Conservation (phyloP, 2,113 vertebrate species). For the Origma solitaria region DNA sequence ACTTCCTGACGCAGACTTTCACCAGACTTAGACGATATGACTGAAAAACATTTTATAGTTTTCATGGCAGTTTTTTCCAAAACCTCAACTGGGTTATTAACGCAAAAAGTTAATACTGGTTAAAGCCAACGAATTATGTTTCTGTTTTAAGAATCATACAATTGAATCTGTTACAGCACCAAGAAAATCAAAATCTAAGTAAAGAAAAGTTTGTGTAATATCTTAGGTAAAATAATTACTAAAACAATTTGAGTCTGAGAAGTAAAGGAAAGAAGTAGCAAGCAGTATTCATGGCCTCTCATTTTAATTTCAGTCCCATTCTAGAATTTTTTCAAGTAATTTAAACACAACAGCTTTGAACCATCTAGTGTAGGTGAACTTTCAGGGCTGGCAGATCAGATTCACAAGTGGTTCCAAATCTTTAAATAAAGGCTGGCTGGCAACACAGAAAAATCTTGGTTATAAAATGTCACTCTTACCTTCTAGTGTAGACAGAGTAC, state of each 20-base stretch:
- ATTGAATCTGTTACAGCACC: not conserved
- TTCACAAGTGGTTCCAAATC: not conserved
- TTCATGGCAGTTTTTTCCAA: rapidly evolving
- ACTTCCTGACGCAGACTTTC: not conserved
- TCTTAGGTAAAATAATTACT: not conserved
- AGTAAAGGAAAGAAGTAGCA: not conserved
- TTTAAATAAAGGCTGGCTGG: not conserved
- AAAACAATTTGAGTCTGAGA: not conserved
- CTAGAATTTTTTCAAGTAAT: not conserved
- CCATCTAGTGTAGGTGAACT: not conserved
- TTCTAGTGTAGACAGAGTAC: not conserved
- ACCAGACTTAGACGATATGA: not conserved
- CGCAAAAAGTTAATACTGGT: not conserved
- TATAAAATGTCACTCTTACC: not conserved
- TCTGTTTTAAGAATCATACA: not conserved
- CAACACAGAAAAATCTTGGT: not conserved
- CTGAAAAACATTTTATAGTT: not conserved
- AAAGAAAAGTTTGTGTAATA: not conserved
- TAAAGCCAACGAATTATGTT: not conserved
- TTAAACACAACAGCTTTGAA: not conserved
- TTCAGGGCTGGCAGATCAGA: not conserved
- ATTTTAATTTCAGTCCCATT: not conserved
- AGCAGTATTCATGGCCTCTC: not conserved
- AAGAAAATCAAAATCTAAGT: not conserved
- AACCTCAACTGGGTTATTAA: not conserved